These are phyloP conservation scores for Caenorhabditis sp. DNA, from an alignment of 2,888 invertebrate species.

Conservation along the genomic window DNA sequence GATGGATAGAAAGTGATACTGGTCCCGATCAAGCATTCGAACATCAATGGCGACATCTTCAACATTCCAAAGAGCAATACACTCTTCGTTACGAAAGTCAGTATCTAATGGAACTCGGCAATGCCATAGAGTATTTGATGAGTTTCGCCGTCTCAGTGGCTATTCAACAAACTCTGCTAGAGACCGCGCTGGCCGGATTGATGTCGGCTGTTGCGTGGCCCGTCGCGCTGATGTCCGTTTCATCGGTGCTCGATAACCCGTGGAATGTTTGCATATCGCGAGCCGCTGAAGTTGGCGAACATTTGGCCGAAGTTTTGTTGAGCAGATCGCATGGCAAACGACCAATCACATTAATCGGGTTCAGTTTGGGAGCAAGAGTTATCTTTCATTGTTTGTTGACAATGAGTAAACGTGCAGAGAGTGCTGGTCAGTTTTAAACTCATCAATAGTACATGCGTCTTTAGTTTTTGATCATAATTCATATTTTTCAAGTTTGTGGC, in stretches of 20 bases:
- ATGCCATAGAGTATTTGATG: slow-evolving; percentile 77
- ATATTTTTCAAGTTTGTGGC: too few species aligned
- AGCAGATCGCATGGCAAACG: slow-evolving; percentile 77
- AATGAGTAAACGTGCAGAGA: slow-evolving; percentile 71
- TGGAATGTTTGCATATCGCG: slow-evolving; percentile 78
- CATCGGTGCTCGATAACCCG: slow-evolving; percentile 77
- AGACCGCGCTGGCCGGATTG: slow-evolving; percentile 77
- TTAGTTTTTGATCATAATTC: slow-evolving; percentile 14
- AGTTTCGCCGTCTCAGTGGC: slow-evolving; percentile 75
- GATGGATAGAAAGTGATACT: slow-evolving; percentile 77
- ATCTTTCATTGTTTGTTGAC: slow-evolving; percentile 78
- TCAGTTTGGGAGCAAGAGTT: slow-evolving; percentile 78
- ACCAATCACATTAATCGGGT: slow-evolving; percentile 78
- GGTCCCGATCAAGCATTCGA: slow-evolving; percentile 70
- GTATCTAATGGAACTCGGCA: slow-evolving; percentile 64
- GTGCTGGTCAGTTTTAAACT: slow-evolving; percentile 32
- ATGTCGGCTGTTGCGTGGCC: slow-evolving; percentile 79
- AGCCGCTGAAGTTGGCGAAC: slow-evolving; percentile 76
- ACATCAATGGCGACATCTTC: slow-evolving; percentile 76
- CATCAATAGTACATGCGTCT: too few species aligned
- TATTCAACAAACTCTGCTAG: slow-evolving; percentile 78
- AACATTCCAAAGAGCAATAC: slow-evolving; percentile 77
- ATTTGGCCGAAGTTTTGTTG: slow-evolving; percentile 78
- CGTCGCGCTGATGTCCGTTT: slow-evolving; percentile 76
- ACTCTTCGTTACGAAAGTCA: slow-evolving; percentile 73